Evolutionary conservation across 2,113 vertebrate genomes (phyloP).

Genomic region (Halichoerus grypus): DNA sequence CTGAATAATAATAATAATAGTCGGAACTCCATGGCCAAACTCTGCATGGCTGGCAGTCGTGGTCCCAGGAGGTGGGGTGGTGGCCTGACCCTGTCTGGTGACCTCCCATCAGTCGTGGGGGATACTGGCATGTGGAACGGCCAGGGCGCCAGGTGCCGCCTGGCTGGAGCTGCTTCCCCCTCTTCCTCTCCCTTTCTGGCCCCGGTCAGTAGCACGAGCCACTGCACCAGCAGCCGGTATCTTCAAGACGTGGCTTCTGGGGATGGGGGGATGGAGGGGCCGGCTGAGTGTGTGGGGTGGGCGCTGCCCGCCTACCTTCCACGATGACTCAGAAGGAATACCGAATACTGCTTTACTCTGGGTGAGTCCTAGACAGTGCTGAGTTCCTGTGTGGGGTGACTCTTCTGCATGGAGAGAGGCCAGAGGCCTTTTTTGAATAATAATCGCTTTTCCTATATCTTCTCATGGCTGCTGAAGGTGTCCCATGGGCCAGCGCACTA

Average conservation of each 20-base stretch:
- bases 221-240: not conserved
- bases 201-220: not conserved
- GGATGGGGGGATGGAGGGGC: not conserved
- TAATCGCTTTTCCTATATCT: not conserved
- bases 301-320: not conserved
- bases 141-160: not conserved
- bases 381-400: not conserved
- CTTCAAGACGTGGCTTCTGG: not conserved
- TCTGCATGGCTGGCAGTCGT: accelerated
- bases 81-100: not conserved
- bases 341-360: not conserved
- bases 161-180: not conserved
- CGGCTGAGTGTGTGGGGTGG: not conserved
- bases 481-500: not conserved
- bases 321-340: not conserved
- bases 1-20: not conserved
- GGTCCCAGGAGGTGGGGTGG: not conserved
- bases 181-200: not conserved
- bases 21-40: not conserved
- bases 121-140: not conserved
- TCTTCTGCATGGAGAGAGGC: not conserved
- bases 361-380: not conserved
- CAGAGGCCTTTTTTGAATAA: not conserved
- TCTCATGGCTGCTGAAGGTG: not conserved
- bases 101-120: not conserved